Evolutionary conservation across 1,140 invertebrate genomes (phyloP).

Genomic region (Andrena cerasifolii): DNA sequence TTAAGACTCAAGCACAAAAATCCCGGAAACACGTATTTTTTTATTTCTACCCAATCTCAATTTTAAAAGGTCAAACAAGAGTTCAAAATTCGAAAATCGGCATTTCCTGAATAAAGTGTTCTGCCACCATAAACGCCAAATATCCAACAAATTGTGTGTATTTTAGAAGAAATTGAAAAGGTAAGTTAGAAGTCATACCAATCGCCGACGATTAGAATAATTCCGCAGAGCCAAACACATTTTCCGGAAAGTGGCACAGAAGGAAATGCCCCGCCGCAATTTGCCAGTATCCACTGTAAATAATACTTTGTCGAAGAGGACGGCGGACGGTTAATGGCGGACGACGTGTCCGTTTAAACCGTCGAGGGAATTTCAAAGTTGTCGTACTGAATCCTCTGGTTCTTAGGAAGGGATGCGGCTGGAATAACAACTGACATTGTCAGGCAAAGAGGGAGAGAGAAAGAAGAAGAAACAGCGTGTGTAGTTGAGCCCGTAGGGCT

Average conservation of each 20-base stretch:
- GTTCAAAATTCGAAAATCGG: too few species aligned
- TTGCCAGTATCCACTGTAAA: slow-evolving; percentile 35
- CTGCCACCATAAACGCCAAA: too few species aligned
- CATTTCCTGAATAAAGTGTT: too few species aligned
- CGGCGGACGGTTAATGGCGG: slow-evolving; percentile 31
- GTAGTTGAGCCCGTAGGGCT: slow-evolving; percentile 40
- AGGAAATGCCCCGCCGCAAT: background rate
- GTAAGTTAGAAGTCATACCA: background rate
- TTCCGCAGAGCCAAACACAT: background rate
- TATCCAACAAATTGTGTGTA: too few species aligned
- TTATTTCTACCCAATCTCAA: too few species aligned
- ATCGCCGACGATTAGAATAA: background rate
- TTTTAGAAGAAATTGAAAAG: too few species aligned
- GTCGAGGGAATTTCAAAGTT: slow-evolving; percentile 70
- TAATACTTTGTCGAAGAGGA: slow-evolving; percentile 37
- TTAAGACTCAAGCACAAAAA: too few species aligned
- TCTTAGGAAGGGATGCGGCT: slow-evolving; percentile 70
- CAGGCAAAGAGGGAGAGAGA: slow-evolving; percentile 28
- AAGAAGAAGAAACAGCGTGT: slow-evolving; percentile 6
- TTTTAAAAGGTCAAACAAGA: too few species aligned
- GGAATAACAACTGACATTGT: slow-evolving; percentile 71
- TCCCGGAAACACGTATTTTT: too few species aligned
- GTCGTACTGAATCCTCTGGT: slow-evolving; percentile 68
- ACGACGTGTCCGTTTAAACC: slow-evolving; percentile 39
- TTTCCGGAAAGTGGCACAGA: background rate